Base-by-base conservation (phyloP, 2,113 vertebrate species). In the Nycticryphes semicollaris region DNA sequence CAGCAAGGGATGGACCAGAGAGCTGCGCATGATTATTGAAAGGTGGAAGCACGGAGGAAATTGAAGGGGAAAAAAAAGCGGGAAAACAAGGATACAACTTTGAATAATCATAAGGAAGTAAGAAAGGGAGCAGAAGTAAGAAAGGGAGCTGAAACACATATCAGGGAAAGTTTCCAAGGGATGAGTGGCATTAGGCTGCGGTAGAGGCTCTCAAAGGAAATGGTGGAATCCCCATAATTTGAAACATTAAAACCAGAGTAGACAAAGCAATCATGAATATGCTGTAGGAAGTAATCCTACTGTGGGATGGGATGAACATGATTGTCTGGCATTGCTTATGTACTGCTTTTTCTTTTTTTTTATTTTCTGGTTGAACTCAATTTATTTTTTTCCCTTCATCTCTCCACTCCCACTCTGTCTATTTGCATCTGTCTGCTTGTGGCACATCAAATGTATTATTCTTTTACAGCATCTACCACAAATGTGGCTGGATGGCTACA, bases 141-240 rank as follows among this genome's bases (percentile, higher is more conserved):
- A 94, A 63, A 84, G 50, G 79, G 62, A 86, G 72, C 33, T 0
- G 1, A 82, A 80, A 78, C 51, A 50, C 0, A 0, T 27, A 47
- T 74, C 78, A 60, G 68, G 90, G 90, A 93, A 84, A 86, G 82
- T 79, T 94, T 95, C 90, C 88, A 96, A 81, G 37, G 50, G 79
- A 88, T 95, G 64, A 96, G 37, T 14, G 6, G 84, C 56, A 63
- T 93, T 85, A 93, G 63, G 17, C 59, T 83, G 78, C 25, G 19
- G 72, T 87, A 87, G 57, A 90, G 41, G 35, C 15, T 96, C 96
- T 96, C 92, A 88, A 67, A 94, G 93, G 96, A 93, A 70, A 74
- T 90, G 63, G 43, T 93, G 59, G 85, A 94, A 96, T 94, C 92
- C 91, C 72, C 90, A 14, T 96, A 86, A 90, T 94, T 86, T 93